Evolutionary conservation across 2,888 invertebrate genomes (phyloP).

Genomic region (Sussaba pulchella): DNA sequence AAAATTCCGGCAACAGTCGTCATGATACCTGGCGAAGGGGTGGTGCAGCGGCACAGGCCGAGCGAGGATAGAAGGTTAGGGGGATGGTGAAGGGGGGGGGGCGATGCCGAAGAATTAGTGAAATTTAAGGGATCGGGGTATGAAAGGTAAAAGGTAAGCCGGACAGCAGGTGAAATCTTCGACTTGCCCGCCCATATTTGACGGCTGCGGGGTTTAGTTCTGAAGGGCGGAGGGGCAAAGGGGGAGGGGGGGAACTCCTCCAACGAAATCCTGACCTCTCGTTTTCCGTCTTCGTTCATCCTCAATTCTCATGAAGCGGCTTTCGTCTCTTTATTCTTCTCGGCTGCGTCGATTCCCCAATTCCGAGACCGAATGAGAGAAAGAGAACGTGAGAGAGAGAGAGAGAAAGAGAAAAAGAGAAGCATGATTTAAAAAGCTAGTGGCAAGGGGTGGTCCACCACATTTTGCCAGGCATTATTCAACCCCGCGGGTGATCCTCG

Average conservation of each 20-base stretch:
- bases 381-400: no score
- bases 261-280: constrained; percentile 74
- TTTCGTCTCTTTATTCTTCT: constrained; percentile 43
- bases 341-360: constrained; percentile 32
- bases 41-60: constrained; percentile 66
- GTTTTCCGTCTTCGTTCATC: constrained; percentile 34
- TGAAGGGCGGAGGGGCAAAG: no score
- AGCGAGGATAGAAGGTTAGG: constrained; percentile 47
- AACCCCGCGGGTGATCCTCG: constrained; percentile 80
- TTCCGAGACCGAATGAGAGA: no score
- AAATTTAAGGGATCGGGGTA: constrained; percentile 73
- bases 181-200: constrained; percentile 79
- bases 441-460: constrained; percentile 81
- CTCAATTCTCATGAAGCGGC: constrained; percentile 32
- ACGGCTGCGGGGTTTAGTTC: constrained; percentile 79
- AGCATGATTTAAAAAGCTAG: constrained; percentile 73
- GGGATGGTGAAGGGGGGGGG: constrained; percentile 59
- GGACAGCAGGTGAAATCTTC: constrained; percentile 78
- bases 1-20: constrained; percentile 42
- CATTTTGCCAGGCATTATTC: constrained; percentile 81
- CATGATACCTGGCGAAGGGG: constrained; percentile 61
- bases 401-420: constrained; percentile 41
- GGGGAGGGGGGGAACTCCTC: constrained; percentile 69
- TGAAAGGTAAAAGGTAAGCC: constrained; percentile 65
- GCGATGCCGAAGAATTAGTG: constrained; percentile 71